phyloP scores from a whole-genome alignment of 1,140 invertebrate genomes.

The Sarcophaga bullata region DNA sequence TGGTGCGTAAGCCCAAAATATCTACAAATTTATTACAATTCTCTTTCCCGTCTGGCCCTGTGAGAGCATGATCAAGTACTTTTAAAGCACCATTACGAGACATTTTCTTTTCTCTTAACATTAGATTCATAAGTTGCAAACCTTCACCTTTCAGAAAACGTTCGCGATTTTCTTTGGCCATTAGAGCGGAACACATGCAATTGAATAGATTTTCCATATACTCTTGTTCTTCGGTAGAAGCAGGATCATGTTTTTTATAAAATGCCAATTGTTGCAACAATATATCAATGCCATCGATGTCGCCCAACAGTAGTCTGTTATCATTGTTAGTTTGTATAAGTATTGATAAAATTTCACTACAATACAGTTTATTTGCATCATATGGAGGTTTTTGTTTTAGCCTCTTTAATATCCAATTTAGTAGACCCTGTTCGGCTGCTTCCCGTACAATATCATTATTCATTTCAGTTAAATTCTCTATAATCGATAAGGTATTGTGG shows the following conservation, averaged over 20 bases:
- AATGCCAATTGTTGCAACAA: slow-evolving; percentile 94
- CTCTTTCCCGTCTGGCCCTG: slow-evolving; percentile 89
- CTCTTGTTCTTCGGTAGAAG: slow-evolving; percentile 91
- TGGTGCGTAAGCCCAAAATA: slow-evolving; percentile 93
- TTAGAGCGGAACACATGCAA: slow-evolving; percentile 91
- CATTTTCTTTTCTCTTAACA: slow-evolving; percentile 97
- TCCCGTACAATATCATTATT: slow-evolving; percentile 84
- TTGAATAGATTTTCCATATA: slow-evolving; percentile 99
- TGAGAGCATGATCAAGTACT: slow-evolving; percentile 96
- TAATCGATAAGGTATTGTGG: slow-evolving; percentile 91
- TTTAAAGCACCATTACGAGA: slow-evolving; percentile 96
- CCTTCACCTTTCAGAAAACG: slow-evolving; percentile 94
- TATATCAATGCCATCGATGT: slow-evolving; percentile 96
- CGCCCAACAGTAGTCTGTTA: slow-evolving; percentile 85
- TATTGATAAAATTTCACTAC: slow-evolving; percentile 96
- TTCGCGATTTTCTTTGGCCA: slow-evolving; percentile 88
- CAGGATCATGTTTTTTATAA: slow-evolving; percentile 95
- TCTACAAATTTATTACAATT: slow-evolving; percentile 99
- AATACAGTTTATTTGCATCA: slow-evolving; percentile 96
- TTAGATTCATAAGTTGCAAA: slow-evolving; percentile 92
- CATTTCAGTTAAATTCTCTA: slow-evolving; percentile 94
- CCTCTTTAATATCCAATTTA: slow-evolving; percentile 93
- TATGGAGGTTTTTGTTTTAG: slow-evolving; percentile 86
- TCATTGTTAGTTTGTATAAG: slow-evolving; percentile 90
- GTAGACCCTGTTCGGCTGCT: slow-evolving; percentile 87